These are phyloP conservation scores for Agriopis aurantiaria DNA, from an alignment of 2,888 invertebrate species.

Conservation along the genomic window DNA sequence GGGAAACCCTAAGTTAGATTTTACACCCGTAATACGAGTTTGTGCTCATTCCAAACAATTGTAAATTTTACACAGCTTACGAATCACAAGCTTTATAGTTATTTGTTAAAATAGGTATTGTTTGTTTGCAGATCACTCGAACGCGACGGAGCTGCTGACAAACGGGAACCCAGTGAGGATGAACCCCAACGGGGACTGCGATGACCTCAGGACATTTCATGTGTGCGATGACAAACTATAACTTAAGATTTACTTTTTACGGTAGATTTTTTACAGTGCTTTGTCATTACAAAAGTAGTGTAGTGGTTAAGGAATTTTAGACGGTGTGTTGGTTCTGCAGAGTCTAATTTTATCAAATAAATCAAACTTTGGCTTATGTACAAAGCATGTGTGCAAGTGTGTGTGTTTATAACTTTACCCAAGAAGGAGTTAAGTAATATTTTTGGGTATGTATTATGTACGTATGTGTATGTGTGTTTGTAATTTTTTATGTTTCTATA, in stretches of 20 bases:
- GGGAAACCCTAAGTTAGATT: too few species aligned
- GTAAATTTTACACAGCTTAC: too few species aligned
- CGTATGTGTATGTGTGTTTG: too few species aligned
- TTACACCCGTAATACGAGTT: too few species aligned
- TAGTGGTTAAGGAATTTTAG: not conserved
- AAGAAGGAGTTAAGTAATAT: too few species aligned
- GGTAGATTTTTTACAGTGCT: conserved; percentile 40
- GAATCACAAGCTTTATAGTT: not conserved
- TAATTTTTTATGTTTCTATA: too few species aligned
- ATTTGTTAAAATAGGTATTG: conserved; percentile 24
- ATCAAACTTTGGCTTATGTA: too few species aligned
- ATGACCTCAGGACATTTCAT: conserved; percentile 53
- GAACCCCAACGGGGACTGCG: conserved; percentile 64
- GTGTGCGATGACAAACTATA: conserved; percentile 70
- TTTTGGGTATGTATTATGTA: too few species aligned
- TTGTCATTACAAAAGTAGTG: conserved; percentile 2
- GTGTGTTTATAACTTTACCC: too few species aligned
- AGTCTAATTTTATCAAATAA: not conserved
- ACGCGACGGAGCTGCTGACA: conserved; percentile 65
- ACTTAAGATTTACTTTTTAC: conserved; percentile 26
- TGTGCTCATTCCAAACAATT: too few species aligned
- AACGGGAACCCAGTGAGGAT: conserved; percentile 69
- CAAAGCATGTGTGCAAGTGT: too few species aligned
- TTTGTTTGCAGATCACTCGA: conserved; percentile 67
- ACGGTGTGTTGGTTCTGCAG: not conserved